phyloP scores from a whole-genome alignment of 2,113 vertebrate genomes.

The Brevimyrus niger region DNA sequence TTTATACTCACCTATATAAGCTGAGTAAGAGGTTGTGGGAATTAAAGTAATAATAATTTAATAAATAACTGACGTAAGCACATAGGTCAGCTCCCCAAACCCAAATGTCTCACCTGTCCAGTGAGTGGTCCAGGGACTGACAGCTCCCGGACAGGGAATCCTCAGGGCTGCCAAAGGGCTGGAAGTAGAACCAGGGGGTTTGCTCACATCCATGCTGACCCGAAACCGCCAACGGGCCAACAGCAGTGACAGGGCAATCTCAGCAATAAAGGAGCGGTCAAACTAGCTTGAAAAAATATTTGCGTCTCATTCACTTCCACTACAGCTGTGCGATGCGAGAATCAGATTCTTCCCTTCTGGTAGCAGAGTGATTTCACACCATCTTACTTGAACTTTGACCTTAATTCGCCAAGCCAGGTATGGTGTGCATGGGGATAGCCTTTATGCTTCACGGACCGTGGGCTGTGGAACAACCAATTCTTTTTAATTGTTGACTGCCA shows the following conservation, averaged over 20 bases:
- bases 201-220: background rate
- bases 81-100: background rate
- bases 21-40: background rate
- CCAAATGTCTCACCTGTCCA: constrained; percentile 71
- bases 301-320: background rate
- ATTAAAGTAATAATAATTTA: background rate
- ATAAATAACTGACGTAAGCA: background rate
- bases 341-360: background rate
- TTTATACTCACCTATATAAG: background rate
- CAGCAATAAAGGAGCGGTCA: background rate
- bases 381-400: background rate
- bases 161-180: constrained; percentile 76
- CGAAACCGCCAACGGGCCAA: background rate
- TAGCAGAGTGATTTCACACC: background rate
- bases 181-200: constrained; percentile 20
- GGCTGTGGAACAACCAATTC: background rate
- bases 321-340: background rate
- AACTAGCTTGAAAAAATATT: background rate
- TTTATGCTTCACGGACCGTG: background rate
- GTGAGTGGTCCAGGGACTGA: constrained; percentile 79
- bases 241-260: background rate
- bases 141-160: constrained; percentile 81
- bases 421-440: background rate
- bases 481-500: background rate
- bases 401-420: background rate